phyloP scores from a whole-genome alignment of 2,113 vertebrate genomes.

The Heptranchias perlo region DNA sequence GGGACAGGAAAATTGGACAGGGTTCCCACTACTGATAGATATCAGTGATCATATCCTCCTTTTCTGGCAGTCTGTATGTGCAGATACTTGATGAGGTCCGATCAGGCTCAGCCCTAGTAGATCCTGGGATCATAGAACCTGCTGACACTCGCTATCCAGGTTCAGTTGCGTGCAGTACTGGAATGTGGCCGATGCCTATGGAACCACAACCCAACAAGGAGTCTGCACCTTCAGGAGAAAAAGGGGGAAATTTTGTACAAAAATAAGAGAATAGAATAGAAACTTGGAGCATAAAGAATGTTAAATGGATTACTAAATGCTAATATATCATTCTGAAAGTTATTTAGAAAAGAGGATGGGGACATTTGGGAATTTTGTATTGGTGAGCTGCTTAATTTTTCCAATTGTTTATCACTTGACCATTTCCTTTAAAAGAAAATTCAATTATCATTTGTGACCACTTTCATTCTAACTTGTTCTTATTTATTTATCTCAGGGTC shows the following conservation, averaged over 20 bases:
- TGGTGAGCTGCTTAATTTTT: not conserved
- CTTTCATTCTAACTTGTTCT: not conserved
- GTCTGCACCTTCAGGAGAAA: not conserved
- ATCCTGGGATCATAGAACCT: not conserved
- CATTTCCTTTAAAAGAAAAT: not conserved
- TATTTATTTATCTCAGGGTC: slow-evolving; percentile 68
- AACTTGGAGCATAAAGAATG: not conserved
- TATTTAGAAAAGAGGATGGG: not conserved
- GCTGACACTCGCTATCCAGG: not conserved
- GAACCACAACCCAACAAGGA: not conserved
- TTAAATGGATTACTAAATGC: not conserved
- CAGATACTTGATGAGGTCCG: not conserved
- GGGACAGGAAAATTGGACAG: not conserved
- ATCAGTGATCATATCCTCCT: not conserved
- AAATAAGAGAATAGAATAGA: not conserved
- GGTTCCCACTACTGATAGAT: not conserved
- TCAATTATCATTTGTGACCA: not conserved
- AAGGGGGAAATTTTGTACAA: not conserved
- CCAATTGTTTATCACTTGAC: not conserved
- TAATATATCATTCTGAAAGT: not conserved
- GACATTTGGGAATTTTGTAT: not conserved
- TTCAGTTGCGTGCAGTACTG: not conserved
- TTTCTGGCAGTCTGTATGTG: not conserved
- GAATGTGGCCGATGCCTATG: not conserved
- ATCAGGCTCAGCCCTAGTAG: not conserved